These are phyloP conservation scores for Gymnorhina tibicen DNA, from an alignment of 2,113 vertebrate genomes.

Conservation along the genomic window DNA sequence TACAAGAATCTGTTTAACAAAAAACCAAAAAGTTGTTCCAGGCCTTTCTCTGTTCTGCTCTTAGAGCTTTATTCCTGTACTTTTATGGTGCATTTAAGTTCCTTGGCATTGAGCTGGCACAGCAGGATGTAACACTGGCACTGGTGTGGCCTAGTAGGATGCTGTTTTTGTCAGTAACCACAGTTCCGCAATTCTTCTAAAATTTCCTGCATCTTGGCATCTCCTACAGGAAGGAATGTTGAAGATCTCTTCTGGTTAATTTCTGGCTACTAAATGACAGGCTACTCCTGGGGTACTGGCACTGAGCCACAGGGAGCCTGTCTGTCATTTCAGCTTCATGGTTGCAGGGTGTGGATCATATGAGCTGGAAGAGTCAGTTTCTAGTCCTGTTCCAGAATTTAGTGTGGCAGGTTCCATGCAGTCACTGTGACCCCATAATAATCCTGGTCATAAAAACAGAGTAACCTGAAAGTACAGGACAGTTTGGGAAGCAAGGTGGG, in stretches of 20 bases:
- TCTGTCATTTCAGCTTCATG: background rate
- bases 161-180: background rate
- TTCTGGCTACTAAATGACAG: background rate
- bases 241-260: background rate
- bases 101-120: background rate
- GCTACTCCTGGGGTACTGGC: background rate
- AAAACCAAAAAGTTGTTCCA: background rate
- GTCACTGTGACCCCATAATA: background rate
- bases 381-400: background rate
- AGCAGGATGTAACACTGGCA: background rate
- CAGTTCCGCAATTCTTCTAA: background rate
- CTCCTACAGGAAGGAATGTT: background rate
- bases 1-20: background rate
- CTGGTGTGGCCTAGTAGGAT: background rate
- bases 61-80: background rate
- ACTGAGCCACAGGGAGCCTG: background rate
- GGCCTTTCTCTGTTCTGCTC: background rate
- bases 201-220: background rate
- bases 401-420: background rate
- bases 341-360: background rate
- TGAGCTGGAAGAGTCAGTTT: background rate
- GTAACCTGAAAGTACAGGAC: background rate
- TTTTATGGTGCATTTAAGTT: background rate
- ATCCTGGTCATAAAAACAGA: background rate
- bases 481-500: background rate